phyloP scores from a whole-genome alignment of 2,797 vertebrate species.

The Eleutherodactylus coqui region DNA sequence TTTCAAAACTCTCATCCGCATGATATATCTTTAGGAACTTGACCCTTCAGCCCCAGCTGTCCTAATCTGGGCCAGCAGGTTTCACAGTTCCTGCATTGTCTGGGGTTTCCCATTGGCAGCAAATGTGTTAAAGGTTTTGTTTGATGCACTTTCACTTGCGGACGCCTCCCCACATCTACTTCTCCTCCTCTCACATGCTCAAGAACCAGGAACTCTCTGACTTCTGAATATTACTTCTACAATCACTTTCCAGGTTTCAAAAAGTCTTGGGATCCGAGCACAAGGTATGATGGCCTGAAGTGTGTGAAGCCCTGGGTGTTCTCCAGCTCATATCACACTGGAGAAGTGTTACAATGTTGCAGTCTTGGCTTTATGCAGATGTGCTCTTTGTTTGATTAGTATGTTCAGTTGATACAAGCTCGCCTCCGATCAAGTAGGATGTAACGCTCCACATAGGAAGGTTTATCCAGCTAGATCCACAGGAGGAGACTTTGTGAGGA shows the following conservation, averaged over 20 bases:
- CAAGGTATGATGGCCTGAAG: slow-evolving; percentile 24
- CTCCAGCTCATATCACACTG: neutral
- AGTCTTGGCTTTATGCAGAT: neutral
- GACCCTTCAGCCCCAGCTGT: neutral
- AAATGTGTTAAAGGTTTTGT: slow-evolving; percentile 35
- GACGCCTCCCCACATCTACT: slow-evolving; percentile 39
- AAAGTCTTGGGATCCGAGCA: neutral
- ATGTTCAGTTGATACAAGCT: neutral
- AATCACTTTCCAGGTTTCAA: neutral
- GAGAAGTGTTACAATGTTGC: neutral
- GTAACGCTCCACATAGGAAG: no score
- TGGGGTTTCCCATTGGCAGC: slow-evolving; percentile 19
- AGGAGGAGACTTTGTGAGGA: no score
- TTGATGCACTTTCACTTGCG: neutral
- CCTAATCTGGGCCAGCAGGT: slow-evolving; percentile 16
- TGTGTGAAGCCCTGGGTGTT: neutral
- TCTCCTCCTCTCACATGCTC: slow-evolving; percentile 40
- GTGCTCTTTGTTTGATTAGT: neutral
- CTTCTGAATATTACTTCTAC: neutral
- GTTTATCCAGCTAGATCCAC: no score
- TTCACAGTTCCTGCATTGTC: neutral
- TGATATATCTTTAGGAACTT: neutral
- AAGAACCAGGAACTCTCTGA: slow-evolving; percentile 47
- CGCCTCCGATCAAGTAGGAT: neutral
- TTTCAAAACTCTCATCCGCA: neutral